Conservation (phyloP, 92 coral and sea anemone species). For the Epizoanthus stellaris region DNA sequence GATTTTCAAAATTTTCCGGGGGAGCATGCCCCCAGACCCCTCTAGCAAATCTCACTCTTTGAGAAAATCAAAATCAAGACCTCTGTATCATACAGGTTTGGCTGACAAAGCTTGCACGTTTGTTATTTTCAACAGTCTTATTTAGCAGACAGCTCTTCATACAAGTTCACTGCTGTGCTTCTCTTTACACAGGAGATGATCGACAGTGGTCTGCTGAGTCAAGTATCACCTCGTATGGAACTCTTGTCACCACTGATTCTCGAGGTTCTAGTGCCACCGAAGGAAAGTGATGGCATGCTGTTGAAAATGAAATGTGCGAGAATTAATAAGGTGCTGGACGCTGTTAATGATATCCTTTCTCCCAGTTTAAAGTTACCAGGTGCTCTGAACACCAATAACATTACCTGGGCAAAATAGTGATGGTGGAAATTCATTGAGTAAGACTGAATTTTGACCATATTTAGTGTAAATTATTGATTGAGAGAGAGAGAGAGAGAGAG, state of each 20-base stretch:
- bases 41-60: too few relatives aligned
- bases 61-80: too few relatives aligned
- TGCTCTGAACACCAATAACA: not conserved
- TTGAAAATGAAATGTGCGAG: slow-evolving; percentile 76
- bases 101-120: too few relatives aligned
- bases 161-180: not conserved
- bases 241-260: slow-evolving; percentile 67
- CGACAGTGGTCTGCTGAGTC: slow-evolving; percentile 72
- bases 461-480: too few relatives aligned
- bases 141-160: not conserved
- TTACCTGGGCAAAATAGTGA: too few relatives aligned
- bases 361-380: not conserved
- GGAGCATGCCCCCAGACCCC: too few relatives aligned
- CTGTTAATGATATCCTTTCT: slow-evolving; percentile 86
- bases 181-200: slow-evolving; percentile 68
- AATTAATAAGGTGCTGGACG: slow-evolving; percentile 86
- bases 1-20: too few relatives aligned
- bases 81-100: too few relatives aligned
- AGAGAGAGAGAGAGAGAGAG: too few relatives aligned
- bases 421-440: too few relatives aligned
- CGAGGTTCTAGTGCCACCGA: slow-evolving; percentile 79
- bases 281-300: slow-evolving; percentile 74
- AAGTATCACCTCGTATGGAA: slow-evolving; percentile 66
- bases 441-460: too few relatives aligned
- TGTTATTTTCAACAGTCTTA: too few relatives aligned